Percentiles rank a stretch among this genome's conserved stretches.
Conservation (phyloP, 2,113 vertebrate genomes). For the Rattus norvegicus region DNA sequence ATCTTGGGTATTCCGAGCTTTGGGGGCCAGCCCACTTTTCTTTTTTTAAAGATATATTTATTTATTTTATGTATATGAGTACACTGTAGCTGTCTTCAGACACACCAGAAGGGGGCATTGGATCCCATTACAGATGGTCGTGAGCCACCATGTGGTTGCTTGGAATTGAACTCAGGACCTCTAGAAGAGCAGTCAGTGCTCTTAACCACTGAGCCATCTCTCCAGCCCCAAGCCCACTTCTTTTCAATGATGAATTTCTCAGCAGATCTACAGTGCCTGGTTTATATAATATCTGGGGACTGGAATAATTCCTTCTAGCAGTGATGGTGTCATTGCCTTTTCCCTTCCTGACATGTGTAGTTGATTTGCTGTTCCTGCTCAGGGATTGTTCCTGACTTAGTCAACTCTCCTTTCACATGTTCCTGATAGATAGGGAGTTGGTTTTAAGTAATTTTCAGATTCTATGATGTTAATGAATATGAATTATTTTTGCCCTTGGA, state of each 20-base stretch:
- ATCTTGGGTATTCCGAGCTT: too few relatives aligned
- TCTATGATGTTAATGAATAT: constrained; percentile 1
- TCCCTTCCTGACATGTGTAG: neutral
- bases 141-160: too few relatives aligned
- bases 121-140: too few relatives aligned
- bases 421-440: neutral
- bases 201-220: neutral
- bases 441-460: neutral
- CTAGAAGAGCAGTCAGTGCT: too few relatives aligned
- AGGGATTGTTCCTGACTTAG: neutral
- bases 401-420: neutral
- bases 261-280: too few relatives aligned
- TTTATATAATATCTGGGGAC: neutral
- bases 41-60: too few relatives aligned
- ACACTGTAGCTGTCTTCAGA: too few relatives aligned
- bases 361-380: neutral
- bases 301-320: neutral
- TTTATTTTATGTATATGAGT: too few relatives aligned
- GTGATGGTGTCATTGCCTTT: neutral
- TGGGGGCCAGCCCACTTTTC: too few relatives aligned
- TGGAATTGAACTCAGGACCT: too few relatives aligned
- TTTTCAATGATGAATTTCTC: neutral
- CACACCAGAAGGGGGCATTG: too few relatives aligned
- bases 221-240: neutral
- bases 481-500: neutral